Conservation (phyloP, 2,797 vertebrate genomes). For the Poeciliopsis presidionis region DNA sequence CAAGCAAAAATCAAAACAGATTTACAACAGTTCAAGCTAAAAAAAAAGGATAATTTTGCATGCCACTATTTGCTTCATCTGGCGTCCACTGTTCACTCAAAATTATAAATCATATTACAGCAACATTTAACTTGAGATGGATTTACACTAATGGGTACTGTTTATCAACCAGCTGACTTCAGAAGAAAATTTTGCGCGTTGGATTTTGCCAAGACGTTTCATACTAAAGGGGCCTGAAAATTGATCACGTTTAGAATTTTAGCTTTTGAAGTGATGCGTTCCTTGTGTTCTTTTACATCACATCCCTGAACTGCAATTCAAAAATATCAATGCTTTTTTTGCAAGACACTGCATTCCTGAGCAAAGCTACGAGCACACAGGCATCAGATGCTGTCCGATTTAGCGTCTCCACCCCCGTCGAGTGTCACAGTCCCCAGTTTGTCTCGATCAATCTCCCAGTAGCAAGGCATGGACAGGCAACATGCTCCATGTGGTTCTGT, state of each 20-base stretch:
- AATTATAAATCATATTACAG: neutral
- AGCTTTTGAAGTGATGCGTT: neutral
- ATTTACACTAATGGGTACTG: neutral
- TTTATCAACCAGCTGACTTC: neutral
- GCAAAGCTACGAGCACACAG: neutral
- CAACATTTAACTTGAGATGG: neutral
- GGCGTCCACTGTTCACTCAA: neutral
- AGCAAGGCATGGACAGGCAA: slow-evolving; percentile 90
- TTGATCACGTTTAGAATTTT: neutral
- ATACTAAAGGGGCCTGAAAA: neutral
- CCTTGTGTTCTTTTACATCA: neutral
- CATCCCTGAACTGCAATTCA: neutral
- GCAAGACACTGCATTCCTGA: neutral
- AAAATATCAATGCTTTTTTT: neutral
- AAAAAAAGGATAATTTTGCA: neutral
- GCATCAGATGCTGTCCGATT: slow-evolving; percentile 1
- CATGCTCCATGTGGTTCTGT: slow-evolving; percentile 83
- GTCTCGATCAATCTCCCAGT: slow-evolving; percentile 85
- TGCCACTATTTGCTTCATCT: too few relatives aligned
- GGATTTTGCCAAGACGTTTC: neutral
- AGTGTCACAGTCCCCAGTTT: slow-evolving; percentile 69
- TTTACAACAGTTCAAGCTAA: neutral
- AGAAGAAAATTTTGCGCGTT: neutral
- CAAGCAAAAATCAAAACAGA: neutral
- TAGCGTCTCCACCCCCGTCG: slow-evolving; percentile 15